A percentile compares a stretch with the other conserved stretches of the same genome.
phyloP scores from a whole-genome alignment of 2,888 invertebrate genomes.

The Sesamia inferens region DNA sequence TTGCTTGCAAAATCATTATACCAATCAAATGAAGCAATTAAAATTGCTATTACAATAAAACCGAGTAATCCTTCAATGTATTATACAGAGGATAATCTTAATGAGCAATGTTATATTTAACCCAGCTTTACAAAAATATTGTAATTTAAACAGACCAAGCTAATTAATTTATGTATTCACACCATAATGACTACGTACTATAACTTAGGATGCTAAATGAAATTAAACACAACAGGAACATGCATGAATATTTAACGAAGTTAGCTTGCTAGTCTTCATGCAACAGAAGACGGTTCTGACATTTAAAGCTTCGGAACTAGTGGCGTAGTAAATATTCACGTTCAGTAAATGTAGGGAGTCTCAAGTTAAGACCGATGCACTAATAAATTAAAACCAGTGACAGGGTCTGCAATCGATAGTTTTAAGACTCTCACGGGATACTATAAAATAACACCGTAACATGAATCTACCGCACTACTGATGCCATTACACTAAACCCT shows the following conservation, averaged over 20 bases:
- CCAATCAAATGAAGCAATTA: slow-evolving; percentile 30
- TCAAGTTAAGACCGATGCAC: slow-evolving; percentile 37
- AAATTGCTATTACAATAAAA: slow-evolving; percentile 32
- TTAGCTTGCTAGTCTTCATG: slow-evolving; percentile 46
- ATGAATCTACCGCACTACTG: slow-evolving; percentile 51
- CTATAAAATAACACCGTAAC: slow-evolving; percentile 55
- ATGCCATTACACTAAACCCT: slow-evolving; percentile 47
- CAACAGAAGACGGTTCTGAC: slow-evolving; percentile 33
- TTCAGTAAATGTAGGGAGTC: slow-evolving; percentile 19
- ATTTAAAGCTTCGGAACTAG: slow-evolving; percentile 15
- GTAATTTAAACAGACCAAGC: slow-evolving; percentile 13
- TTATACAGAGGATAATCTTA: slow-evolving; percentile 39
- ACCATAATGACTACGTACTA: slow-evolving; percentile 14
- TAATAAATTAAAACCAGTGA: slow-evolving; percentile 51
- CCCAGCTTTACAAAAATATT: slow-evolving; percentile 31
- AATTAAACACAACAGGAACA: slow-evolving; percentile 50
- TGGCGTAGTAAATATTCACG: slow-evolving; percentile 15
- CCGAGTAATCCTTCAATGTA: slow-evolving; percentile 37
- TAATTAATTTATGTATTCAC: slow-evolving; percentile 44
- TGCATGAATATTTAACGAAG: slow-evolving; percentile 50
- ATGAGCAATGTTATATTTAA: slow-evolving; percentile 40
- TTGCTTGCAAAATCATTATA: slow-evolving; percentile 31
- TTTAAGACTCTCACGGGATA: slow-evolving; percentile 56
- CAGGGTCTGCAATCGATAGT: slow-evolving; percentile 56
- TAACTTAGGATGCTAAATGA: slow-evolving; percentile 34